Conservation (phyloP, 1,140 invertebrate genomes). For the Mesaphorura yosii region DNA sequence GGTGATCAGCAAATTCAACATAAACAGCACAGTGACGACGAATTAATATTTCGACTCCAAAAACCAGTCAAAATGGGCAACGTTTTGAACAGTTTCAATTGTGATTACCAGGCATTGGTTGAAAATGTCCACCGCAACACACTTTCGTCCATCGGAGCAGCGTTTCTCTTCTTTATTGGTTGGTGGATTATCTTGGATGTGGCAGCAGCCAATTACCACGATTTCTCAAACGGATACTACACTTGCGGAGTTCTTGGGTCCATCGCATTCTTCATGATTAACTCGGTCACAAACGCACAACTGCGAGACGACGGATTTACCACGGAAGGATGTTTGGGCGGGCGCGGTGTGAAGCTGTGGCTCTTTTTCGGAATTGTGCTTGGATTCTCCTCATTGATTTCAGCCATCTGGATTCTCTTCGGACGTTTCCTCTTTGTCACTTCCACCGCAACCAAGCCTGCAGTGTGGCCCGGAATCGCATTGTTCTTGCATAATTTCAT, state of each 20-base stretch:
- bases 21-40: no score
- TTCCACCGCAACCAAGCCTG: conserved; percentile 1
- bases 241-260: conserved; percentile 91
- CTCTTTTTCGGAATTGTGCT: conserved; percentile 91
- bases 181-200: conserved; percentile 99
- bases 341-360: conserved; percentile 86
- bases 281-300: conserved; percentile 72
- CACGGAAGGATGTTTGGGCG: conserved; percentile 79
- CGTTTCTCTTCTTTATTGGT: conserved; percentile 87
- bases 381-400: conserved; percentile 89
- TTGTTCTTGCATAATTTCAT: conserved; percentile 90
- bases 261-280: conserved; percentile 81
- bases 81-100: no score
- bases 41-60: no score
- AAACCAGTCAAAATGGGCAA: no score
- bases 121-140: no score
- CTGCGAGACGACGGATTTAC: conserved; percentile 74
- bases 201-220: conserved; percentile 61
- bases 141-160: no score
- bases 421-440: conserved; percentile 40
- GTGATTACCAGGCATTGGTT: no score
- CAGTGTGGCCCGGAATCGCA: conserved; percentile 69
- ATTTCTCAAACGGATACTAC: conserved; percentile 67
- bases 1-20: no score
- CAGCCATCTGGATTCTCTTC: conserved; percentile 91